A percentile compares a stretch with the other conserved stretches of the same genome.
phyloP scores from a whole-genome alignment of 2,888 invertebrate species.

The Cantharis flavilabris region DNA sequence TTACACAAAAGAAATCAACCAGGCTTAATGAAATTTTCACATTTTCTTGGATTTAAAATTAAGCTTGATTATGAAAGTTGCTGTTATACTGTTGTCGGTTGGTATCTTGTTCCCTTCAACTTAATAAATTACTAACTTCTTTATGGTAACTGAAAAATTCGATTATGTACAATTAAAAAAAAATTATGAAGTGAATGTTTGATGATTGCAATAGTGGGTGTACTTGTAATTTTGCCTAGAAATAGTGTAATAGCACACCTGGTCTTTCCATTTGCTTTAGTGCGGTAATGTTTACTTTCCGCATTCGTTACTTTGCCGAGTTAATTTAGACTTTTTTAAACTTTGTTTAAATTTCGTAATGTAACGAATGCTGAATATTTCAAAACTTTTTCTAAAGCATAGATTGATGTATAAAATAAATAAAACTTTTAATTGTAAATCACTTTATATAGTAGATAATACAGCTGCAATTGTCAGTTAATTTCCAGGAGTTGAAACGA shows the following conservation, averaged over 20 bases:
- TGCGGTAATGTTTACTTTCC: too few relatives aligned
- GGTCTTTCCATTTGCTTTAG: too few relatives aligned
- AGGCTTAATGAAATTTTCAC: background rate
- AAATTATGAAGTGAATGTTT: too few relatives aligned
- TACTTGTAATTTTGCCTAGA: too few relatives aligned
- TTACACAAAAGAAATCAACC: background rate
- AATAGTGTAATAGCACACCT: too few relatives aligned
- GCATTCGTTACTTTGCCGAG: too few relatives aligned
- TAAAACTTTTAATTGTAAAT: background rate
- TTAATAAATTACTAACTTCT: background rate
- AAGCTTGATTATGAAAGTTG: background rate
- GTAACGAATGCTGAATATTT: too few relatives aligned
- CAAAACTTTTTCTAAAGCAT: background rate
- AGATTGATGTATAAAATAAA: background rate
- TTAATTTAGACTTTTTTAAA: too few relatives aligned
- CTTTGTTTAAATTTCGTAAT: too few relatives aligned
- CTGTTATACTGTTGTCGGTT: background rate
- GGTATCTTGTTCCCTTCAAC: background rate
- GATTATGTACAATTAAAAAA: too few relatives aligned
- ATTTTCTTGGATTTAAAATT: background rate
- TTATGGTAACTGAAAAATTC: background rate
- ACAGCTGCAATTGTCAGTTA: background rate
- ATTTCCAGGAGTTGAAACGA: background rate
- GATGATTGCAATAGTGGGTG: too few relatives aligned
- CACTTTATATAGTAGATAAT: too few relatives aligned